Conservation (phyloP, 2,888 invertebrate genomes). For the Luperina nickerlii region DNA sequence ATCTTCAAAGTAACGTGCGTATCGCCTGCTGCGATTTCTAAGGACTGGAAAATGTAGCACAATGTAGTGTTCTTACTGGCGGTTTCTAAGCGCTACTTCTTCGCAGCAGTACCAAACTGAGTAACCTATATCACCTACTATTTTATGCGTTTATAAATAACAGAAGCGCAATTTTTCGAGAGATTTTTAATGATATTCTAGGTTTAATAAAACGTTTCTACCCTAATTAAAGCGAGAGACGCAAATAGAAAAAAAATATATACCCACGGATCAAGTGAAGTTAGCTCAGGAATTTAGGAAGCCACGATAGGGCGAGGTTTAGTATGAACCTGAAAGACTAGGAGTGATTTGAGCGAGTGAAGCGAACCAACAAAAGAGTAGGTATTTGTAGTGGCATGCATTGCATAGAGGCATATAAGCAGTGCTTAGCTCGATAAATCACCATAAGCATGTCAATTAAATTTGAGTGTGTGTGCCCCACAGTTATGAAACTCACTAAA, state of each 20-base stretch:
- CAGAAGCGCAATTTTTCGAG: background rate
- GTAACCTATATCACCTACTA: background rate
- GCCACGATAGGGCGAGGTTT: background rate
- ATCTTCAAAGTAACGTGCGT: constrained; percentile 5
- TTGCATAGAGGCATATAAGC: too few species aligned
- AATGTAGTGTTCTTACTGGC: background rate
- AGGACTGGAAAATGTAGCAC: background rate
- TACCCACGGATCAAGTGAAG: background rate
- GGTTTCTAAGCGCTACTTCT: background rate
- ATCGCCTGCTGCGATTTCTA: background rate
- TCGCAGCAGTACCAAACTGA: background rate
- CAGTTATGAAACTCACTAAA: too few species aligned
- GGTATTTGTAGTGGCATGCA: background rate
- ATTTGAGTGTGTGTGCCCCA: too few species aligned
- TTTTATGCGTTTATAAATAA: background rate
- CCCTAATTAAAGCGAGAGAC: background rate
- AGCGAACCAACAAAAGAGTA: background rate
- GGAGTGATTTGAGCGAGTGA: background rate
- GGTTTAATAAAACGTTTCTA: background rate
- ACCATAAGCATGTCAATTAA: too few species aligned
- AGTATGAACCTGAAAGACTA: background rate
- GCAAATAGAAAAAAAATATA: too few species aligned
- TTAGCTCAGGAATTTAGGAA: background rate
- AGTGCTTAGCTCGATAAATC: too few species aligned
- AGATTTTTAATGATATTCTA: background rate